Evolutionary conservation across 2,113 vertebrate species (phyloP), one percentile per base, ranked within the genome.

Genomic region (Perca fluviatilis): DNA sequence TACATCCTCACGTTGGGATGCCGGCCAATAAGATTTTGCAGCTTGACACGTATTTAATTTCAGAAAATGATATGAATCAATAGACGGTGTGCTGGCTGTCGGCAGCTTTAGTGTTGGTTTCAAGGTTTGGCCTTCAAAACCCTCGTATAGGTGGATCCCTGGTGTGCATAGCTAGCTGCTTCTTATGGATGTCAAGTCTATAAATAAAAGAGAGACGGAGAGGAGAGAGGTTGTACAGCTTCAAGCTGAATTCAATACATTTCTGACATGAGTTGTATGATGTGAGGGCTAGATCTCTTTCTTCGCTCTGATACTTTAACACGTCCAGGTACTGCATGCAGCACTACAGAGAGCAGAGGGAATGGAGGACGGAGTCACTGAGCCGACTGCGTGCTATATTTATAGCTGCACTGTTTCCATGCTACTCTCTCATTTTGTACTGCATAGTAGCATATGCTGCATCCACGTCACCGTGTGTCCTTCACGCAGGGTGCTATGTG

Each of bases 401-500:
- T 92, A 89, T 92, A 93, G 87, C 88, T n/a, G 66, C 78, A 12
- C 84, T 89, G 90, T 90, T 74, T 92, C 88, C 81, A 87, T 74
- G 88, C 86, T 83, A 49, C 74, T 27, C 69, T 69, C 84, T 87
- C 89, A 84, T 86, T 86, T 89, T 83, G 63, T 56, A 23, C 85
- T 85, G 85, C 83, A 80, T 50, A 82, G 89, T 76, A 53, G 87
- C 79, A 70, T 60, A 83, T 68, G 73, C 78, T 77, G 84, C 89
- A 89, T 85, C 36, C 80, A 23, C 27, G 40, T 36, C 72, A 36
- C 56, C 0, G 12, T 0, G 13, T 9, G 88, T 86, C 91, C 91
- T 92, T 90, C 88, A 89, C 66, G 36, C 53, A 4, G 43, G 58
- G 43, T 46, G 82, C 82, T 33, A 19, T 1, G 27, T 57, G 82